Base-by-base conservation (phyloP, 2,113 vertebrate species). In the Galbula dea region DNA sequence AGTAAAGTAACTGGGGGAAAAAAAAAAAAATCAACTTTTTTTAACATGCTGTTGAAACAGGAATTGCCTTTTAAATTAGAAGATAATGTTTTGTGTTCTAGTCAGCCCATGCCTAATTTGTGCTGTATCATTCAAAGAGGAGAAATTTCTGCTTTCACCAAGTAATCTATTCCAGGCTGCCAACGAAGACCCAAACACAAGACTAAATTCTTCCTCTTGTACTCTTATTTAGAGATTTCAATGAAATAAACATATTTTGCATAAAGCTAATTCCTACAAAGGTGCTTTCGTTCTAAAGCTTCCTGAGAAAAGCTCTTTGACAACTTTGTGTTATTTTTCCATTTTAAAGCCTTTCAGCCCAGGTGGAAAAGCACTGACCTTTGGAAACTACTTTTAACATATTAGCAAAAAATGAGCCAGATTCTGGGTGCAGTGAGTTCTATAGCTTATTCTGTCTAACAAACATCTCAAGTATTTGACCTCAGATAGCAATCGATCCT, bases 21-120 rank as follows among this genome's bases (percentile, higher is more conserved):
- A n/a, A n/a, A 55, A 69, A 81, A 94, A 90, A 82, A 49, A 57
- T 87, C 92, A 92, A 94, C 22, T 79, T 95, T 91, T 91, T 77
- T 85, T 85, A 84, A 77, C 91, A 87, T 76, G 93, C 96, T 96
- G 93, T 59, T 93, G 89, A 88, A 95, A 91, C 91, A 90, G 96
- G 95, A 95, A 82, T 16, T 94, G 86, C 57, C 94, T 92, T 95
- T 77, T 51, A 94, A 95, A 96, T 87, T 32, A 88, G 78, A 83
- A 83, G 79, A 83, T 75, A 61, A 90, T 36, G 81, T 37, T 81
- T 83, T 79, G 90, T 51, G 91, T 96, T 95, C 88, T 51, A 95
- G 96, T 96, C 96, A 97, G 96, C 94, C 96, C 95, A 86, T 79
- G 78, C 49, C 51, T 43, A 13, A 72, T 74, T 67, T 91, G 93